phyloP scores from a whole-genome alignment of 1,140 invertebrate genomes.

The Lerema accius region DNA sequence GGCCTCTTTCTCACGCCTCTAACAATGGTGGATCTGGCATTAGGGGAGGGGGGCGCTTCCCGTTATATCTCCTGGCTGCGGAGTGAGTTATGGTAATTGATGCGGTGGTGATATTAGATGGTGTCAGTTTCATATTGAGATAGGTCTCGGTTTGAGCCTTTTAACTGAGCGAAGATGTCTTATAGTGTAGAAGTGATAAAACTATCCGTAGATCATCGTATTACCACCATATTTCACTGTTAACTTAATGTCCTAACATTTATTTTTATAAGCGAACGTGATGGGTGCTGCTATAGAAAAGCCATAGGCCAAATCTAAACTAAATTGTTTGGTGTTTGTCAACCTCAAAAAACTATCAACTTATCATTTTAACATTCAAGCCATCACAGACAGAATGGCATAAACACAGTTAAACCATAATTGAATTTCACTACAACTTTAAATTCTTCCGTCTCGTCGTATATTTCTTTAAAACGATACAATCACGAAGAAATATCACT shows the following conservation, averaged over 20 bases:
- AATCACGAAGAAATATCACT: conserved; percentile 2
- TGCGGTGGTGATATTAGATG: neutral
- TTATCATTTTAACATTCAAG: no score
- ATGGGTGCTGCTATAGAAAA: no score
- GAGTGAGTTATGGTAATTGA: conserved; percentile 18
- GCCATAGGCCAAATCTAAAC: no score
- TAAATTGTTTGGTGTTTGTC: no score
- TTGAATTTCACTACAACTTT: neutral
- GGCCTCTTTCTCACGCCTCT: conserved; percentile 47
- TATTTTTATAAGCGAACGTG: no score
- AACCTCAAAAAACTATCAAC: no score
- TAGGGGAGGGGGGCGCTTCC: neutral
- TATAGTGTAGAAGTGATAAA: no score
- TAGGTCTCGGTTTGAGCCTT: no score
- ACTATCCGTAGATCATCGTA: no score
- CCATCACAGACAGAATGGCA: neutral
- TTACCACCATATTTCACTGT: no score
- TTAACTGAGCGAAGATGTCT: no score
- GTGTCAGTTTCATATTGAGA: conserved; percentile 9
- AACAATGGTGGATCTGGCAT: conserved; percentile 33
- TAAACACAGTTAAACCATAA: neutral
- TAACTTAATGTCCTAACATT: no score
- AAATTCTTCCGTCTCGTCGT: neutral
- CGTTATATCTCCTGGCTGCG: conserved; percentile 18
- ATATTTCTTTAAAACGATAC: neutral